phyloP scores from a whole-genome alignment of 23 tunicate genomes.

The Botrylloides violaceus region DNA sequence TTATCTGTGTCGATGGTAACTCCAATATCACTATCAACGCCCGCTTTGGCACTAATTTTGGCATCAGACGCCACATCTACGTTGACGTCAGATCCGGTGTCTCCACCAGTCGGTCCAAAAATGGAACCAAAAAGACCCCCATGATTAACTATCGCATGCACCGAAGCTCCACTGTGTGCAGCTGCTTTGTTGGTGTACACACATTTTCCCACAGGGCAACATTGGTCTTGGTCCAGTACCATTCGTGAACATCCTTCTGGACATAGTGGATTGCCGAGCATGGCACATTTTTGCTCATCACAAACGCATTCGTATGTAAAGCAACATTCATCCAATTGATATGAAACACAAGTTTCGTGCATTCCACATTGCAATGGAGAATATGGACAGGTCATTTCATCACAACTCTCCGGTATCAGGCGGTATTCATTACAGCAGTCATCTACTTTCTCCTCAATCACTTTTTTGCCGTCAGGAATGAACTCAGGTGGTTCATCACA shows the following conservation, averaged over 20 bases:
- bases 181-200: conserved; percentile 2
- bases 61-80: not conserved
- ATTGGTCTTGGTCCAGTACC: conserved; percentile 26
- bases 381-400: conserved; percentile 40
- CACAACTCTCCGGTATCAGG: conserved; percentile 43
- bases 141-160: not conserved
- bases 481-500: conserved; percentile 84
- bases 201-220: conserved; percentile 62
- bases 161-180: not conserved
- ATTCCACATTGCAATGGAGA: conserved; percentile 36
- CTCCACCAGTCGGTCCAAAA: not conserved
- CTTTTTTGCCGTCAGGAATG: conserved; percentile 54
- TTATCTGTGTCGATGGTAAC: not conserved
- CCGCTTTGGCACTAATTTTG: not conserved
- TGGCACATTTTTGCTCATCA: conserved; percentile 30
- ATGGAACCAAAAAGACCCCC: not conserved
- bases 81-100: not conserved
- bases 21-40: not conserved
- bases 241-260: conserved; percentile 30
- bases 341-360: conserved; percentile 56
- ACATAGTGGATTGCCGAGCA: conserved; percentile 21
- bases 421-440: conserved; percentile 75
- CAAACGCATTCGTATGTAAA: conserved; percentile 68
- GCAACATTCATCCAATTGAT: conserved; percentile 67
- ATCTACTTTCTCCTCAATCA: conserved; percentile 76